phyloP scores from a whole-genome alignment of 2,113 vertebrate species.

The Pedetes capensis region DNA sequence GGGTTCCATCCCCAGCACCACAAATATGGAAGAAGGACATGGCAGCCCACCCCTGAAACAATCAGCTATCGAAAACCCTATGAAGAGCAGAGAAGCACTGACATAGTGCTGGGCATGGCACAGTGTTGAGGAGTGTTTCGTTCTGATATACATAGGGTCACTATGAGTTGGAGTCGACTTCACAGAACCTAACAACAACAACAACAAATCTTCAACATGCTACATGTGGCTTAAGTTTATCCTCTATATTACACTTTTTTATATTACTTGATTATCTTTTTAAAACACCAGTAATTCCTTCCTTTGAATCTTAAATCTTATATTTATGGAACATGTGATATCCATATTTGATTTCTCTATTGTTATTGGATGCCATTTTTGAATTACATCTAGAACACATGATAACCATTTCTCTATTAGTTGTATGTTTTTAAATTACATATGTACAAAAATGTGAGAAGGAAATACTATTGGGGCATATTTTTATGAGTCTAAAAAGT shows the following conservation, averaged over 20 bases:
- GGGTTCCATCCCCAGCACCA: too few relatives aligned
- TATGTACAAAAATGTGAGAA: background rate
- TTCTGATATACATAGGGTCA: too few relatives aligned
- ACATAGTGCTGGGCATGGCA: too few relatives aligned
- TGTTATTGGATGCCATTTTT: background rate
- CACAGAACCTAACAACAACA: too few relatives aligned
- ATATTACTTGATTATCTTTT: too few relatives aligned
- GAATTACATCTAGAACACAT: background rate
- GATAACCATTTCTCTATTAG: background rate
- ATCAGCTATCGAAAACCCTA: too few relatives aligned
- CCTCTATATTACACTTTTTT: background rate
- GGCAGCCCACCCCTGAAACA: too few relatives aligned
- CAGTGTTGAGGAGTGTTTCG: too few relatives aligned
- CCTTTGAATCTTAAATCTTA: slow-evolving; percentile 30
- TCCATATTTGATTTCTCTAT: background rate
- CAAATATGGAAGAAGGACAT: too few relatives aligned
- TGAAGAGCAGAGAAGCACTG: too few relatives aligned
- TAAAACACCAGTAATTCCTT: background rate
- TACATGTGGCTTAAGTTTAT: background rate
- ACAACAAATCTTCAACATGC: too few relatives aligned
- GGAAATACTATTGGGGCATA: background rate
- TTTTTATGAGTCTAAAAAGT: background rate
- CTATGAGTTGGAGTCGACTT: too few relatives aligned
- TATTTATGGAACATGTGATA: background rate
- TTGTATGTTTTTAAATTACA: background rate